Evolutionary conservation across 2,797 vertebrate species (phyloP), one percentile per base, ranked within the genome.

Genomic region (Rhodeus uyekii): DNA sequence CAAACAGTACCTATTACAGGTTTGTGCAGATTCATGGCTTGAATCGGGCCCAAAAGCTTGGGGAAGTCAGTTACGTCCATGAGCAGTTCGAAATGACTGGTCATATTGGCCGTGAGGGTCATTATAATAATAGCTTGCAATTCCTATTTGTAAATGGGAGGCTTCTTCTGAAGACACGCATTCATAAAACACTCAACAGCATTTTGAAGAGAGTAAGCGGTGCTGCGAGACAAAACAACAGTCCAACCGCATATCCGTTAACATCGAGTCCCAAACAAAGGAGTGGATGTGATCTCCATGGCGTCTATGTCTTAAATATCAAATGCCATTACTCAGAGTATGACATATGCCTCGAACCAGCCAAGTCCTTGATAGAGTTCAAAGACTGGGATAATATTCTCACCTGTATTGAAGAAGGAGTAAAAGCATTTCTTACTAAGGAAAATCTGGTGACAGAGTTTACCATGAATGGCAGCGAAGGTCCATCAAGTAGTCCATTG

Each of bases 361-460:
- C 96, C 78, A 99, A 99, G 93, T 97, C 96, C 69, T 90, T 99
- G 19, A 96, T 99, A 67, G 98, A 99, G 89, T 99, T 99, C 90
- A 96, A 94, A 90, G 96, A 97, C 85, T 99, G 98, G 98, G 95
- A 97, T 84, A 87, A 89, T 63, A 84, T 97, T 85, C 87, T 97
- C 82, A 78, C 90, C 73, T 97, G 96, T 46, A 2, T 98, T 78
- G 96, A 99, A 80, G 96, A 97, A 89, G 95, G 95, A 53, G 91
- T 99, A 2, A 97, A 94, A 90, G 82, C 44, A 16, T 98, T 99
- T 89, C 93, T 99, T 80, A 94, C 92, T 83, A 94, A 85, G 88
- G 97, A 99, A 89, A 95, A 95, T 84, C 89, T 99, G 87, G 94
- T 95, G 87, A 86, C 93, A 78, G 95, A 96, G 78, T 89, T 93